Base-by-base conservation (phyloP, 2,888 invertebrate species). In the Coenonympha glycerion region DNA sequence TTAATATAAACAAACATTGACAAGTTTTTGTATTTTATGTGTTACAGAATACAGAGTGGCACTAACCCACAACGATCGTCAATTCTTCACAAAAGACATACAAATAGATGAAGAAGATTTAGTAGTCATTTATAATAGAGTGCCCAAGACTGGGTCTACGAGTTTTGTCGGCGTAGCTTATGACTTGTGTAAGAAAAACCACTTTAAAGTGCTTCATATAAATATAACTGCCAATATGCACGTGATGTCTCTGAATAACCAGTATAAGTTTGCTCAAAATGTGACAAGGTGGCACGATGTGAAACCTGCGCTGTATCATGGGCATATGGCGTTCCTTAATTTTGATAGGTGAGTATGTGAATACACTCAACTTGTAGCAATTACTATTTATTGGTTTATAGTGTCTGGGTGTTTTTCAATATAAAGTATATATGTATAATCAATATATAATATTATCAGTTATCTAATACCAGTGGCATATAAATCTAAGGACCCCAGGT, bases 61-160 rank as follows among this genome's bases (percentile, higher is more conserved):
- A 8, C 79, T 79, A 61, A 62, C 72, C 22, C 79, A 73, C 40
- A 60, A 76, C 42, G 81, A 79, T 65, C 81, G 82, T 19, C 77
- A 78, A 55, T 84, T 85, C 68, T 76, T 75, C 41, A 76, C 79
- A 31, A 82, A 73, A 65, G 46, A 61, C 8, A 31, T 58, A 47
- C 72, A 72, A 53, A 82, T 70, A 66, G 81, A 79, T 63, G 89
- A 89, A 49, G 91, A 94, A 69, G 91, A 93, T 68, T 72, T 93
- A 57, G 91, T 97, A 41, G 90, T 98, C 55, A 93, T 98, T 63
- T 98, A 98, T 79, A 98, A 98, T 80, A 90, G 98, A 66, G 97
- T 98, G 50, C 98, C 98, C 6, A 98, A 98, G 86, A 98, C 98
- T 24, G 98, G 96, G 11, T 98, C 98, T 15, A 98, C 98, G 6